Conservation (phyloP, 2,797 vertebrate genomes). For the Danio jaintianensis region DNA sequence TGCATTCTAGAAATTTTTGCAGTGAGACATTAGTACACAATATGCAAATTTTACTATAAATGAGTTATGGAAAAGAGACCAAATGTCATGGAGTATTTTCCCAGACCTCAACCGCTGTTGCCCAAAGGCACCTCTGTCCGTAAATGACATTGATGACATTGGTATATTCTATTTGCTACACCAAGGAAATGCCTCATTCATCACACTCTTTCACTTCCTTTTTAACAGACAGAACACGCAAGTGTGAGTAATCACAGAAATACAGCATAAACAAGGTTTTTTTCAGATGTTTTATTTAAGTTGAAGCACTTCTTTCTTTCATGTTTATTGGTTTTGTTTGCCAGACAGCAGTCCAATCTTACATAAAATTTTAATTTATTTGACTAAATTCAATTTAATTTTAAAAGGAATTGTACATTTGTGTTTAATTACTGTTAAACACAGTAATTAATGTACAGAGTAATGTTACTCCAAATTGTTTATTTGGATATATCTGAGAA, state of each 20-base stretch:
- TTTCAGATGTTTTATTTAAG: neutral
- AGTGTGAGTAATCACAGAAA: slow-evolving; percentile 38
- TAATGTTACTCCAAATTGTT: too few relatives aligned
- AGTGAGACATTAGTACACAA: neutral
- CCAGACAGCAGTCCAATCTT: neutral
- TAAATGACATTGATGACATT: slow-evolving; percentile 71
- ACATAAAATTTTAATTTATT: too few relatives aligned
- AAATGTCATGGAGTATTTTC: slow-evolving; percentile 72
- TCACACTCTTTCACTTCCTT: slow-evolving; percentile 78
- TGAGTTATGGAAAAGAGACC: slow-evolving; percentile 28
- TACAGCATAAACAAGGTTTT: neutral
- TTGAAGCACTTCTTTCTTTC: neutral
- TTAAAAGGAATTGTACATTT: too few relatives aligned
- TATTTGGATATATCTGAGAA: neutral
- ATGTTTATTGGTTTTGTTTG: neutral
- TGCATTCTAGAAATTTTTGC: neutral
- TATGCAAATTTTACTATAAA: neutral
- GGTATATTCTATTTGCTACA: slow-evolving; percentile 62
- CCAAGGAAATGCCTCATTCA: slow-evolving; percentile 71
- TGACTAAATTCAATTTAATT: too few relatives aligned
- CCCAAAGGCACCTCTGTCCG: slow-evolving; percentile 71
- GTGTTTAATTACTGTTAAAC: neutral
- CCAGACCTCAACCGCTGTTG: slow-evolving; percentile 64
- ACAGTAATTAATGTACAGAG: too few relatives aligned
- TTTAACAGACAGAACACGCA: slow-evolving; percentile 55